Conservation (phyloP, 2,888 invertebrate genomes). For the Epinotia nisella region DNA sequence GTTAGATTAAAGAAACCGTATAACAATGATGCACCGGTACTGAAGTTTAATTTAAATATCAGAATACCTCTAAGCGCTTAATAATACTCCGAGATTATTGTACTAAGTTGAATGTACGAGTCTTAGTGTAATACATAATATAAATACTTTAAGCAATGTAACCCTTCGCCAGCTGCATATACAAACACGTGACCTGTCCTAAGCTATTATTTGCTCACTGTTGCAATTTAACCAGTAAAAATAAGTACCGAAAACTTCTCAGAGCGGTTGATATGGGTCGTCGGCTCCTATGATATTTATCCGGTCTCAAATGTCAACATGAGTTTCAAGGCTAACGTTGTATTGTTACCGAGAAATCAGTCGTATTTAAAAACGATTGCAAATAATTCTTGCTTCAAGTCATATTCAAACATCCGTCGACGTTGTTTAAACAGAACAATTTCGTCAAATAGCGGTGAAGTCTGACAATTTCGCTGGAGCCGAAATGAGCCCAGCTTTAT, state of each 20-base stretch:
- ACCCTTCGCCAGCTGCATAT: conserved; percentile 53
- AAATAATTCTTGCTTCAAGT: neutral
- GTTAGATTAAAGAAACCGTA: too few relatives aligned
- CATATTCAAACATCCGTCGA: conserved; percentile 15
- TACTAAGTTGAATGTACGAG: too few relatives aligned
- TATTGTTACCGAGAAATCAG: conserved; percentile 15
- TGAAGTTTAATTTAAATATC: too few relatives aligned
- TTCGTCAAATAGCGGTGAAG: conserved; percentile 18
- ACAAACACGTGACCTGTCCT: conserved; percentile 47
- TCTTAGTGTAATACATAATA: neutral
- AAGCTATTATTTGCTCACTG: conserved; percentile 39
- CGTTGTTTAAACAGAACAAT: conserved; percentile 26
- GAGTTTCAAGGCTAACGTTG: neutral
- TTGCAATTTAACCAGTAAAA: conserved; percentile 33
- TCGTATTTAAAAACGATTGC: neutral
- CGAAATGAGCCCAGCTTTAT: conserved; percentile 19
- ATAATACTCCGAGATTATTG: too few relatives aligned
- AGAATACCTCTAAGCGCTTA: too few relatives aligned
- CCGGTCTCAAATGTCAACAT: conserved; percentile 15
- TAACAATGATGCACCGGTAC: too few relatives aligned
- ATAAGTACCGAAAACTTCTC: neutral
- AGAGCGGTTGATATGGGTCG: conserved; percentile 22
- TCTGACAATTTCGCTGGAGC: conserved; percentile 6
- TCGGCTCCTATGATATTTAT: conserved; percentile 23
- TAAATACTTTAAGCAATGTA: conserved; percentile 48